Evolutionary conservation across 2,113 vertebrate species (phyloP), one percentile per base, ranked within the genome.

Genomic region (Planiliza haematocheilus): DNA sequence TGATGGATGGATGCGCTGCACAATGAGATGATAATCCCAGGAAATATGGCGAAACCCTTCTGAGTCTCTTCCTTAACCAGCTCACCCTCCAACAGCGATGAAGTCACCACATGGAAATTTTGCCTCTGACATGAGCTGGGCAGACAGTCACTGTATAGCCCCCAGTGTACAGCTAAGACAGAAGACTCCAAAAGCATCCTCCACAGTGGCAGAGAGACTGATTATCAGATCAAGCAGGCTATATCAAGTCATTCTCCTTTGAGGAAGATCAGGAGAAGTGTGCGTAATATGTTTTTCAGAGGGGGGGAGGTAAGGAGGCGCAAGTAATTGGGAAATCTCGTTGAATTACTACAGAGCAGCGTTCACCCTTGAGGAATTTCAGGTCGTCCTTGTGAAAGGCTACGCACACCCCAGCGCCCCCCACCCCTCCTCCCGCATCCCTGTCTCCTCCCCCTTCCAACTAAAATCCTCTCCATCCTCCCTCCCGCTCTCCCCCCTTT

Each of bases 331-430:
- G 79, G 59, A 85, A 87, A 90, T 82, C 61, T 85, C 56, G 41
- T 69, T 78, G 87, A 82, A 88, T 87, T 71, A 88, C 82, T 67
- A 85, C 61, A 77, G 43, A 70, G 59, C 60, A 70, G 63, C 68
- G 77, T 88, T 91, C 89, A 90, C 86, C 91, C 90, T 91, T 93
- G 90, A 91, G 81, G 86, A 90, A 87, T 91, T 79, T 89, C 86
- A 87, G 87, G 88, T 91, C 85, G 91, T 91, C 91, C 89, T 93
- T 93, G 88, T 89, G 79, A 78, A 67, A 79, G 79, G 77, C 79
- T 80, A 62, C 51, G 9, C 30, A 52, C 57, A 38, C 58, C 16
- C 46, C 57, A 24, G 7, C 45, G n/a, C 69, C 52, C 73, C 43
- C 36, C 49, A 43, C 43, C 46, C 57, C 70, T 21, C 69, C 70